A percentile compares a stretch with the other conserved stretches of the same genome.
phyloP scores from a whole-genome alignment of 2,113 vertebrate genomes.

The Bubalus kerabau region DNA sequence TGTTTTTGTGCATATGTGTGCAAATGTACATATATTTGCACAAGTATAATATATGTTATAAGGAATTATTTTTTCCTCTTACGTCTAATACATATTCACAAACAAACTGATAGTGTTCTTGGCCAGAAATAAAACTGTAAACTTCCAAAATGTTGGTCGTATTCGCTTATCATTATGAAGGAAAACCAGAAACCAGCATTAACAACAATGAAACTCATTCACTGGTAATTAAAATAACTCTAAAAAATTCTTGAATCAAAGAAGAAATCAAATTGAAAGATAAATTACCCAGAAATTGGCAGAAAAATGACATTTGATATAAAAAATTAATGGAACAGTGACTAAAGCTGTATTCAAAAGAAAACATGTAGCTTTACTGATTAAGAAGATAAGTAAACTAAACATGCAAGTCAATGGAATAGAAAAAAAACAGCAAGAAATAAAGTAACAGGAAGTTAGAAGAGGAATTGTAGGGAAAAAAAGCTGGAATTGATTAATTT shows the following conservation, averaged over 20 bases:
- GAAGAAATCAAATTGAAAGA: neutral
- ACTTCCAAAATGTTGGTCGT: neutral
- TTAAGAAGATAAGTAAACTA: neutral
- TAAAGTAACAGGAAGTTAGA: neutral
- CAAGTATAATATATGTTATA: neutral
- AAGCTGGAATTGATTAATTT: neutral
- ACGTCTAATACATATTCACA: neutral
- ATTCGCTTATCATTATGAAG: neutral
- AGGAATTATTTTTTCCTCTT: neutral
- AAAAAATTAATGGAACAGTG: neutral
- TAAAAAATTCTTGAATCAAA: neutral
- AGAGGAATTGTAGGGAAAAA: neutral
- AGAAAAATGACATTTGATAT: neutral
- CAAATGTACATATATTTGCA: neutral
- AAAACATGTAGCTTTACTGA: constrained; percentile 32
- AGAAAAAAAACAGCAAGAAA: neutral
- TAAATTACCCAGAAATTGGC: neutral
- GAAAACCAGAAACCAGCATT: neutral
- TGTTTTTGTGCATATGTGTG: neutral
- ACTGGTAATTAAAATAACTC: constrained; percentile 1
- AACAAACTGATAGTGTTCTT: neutral
- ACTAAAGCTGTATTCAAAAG: neutral
- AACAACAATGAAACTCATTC: neutral
- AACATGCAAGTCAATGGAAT: neutral
- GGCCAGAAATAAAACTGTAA: neutral